Evolutionary conservation across 1,140 invertebrate genomes (phyloP).

Genomic region (Drosophila pruinosa): DNA sequence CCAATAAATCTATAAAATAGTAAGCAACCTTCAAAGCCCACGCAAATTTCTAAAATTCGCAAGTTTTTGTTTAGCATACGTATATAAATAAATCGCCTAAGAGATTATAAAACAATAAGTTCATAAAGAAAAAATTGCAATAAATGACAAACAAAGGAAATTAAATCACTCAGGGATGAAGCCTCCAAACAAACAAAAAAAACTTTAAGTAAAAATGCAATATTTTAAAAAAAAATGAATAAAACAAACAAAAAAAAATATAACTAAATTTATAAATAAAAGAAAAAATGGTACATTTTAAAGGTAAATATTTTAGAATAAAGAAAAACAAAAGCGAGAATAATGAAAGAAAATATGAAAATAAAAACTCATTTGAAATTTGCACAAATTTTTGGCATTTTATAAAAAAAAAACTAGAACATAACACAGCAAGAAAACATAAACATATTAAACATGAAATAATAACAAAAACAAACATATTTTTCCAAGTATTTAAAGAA

Average conservation of each 20-base stretch:
- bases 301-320: constrained; percentile 78
- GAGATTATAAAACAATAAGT: constrained; percentile 77
- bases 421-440: constrained; percentile 52
- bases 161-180: constrained; percentile 81
- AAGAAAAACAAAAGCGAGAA: constrained; percentile 30
- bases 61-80: constrained; percentile 49
- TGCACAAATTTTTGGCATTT: constrained; percentile 81
- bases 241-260: constrained; percentile 34
- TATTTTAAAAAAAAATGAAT: constrained; percentile 68
- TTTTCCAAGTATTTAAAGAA: constrained; percentile 59
- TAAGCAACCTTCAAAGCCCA: constrained; percentile 69
- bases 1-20: constrained; percentile 55
- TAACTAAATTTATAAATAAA: constrained; percentile 47
- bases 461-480: constrained; percentile 60
- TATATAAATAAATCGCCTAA: constrained; percentile 68
- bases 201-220: constrained; percentile 72
- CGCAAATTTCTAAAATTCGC: constrained; percentile 47
- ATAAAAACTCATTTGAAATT: constrained; percentile 69
- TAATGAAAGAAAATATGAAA: constrained; percentile 22
- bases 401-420: constrained; percentile 59
- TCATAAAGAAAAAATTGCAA: constrained; percentile 77
- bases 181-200: constrained; percentile 75
- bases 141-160: constrained; percentile 81
- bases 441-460: constrained; percentile 41
- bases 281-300: constrained; percentile 66